A percentile compares a stretch with the other conserved stretches of the same genome.
phyloP scores from a whole-genome alignment of 2,888 invertebrate genomes.

The Cremastinae sp. region DNA sequence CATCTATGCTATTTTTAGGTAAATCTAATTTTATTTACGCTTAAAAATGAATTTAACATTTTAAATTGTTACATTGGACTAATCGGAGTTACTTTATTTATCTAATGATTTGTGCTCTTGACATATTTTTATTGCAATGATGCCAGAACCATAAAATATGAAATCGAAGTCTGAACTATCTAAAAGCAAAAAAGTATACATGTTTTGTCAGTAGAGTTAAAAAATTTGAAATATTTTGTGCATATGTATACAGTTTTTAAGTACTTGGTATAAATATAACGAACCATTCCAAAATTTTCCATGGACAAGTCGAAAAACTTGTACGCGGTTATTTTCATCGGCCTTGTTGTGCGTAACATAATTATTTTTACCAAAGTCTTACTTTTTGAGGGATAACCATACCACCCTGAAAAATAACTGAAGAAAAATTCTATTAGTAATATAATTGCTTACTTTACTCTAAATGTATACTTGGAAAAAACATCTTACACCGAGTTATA shows the following conservation, averaged over 20 bases:
- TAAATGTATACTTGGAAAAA: too few relatives aligned
- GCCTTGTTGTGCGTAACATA: slow-evolving; percentile 38
- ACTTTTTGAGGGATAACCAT: slow-evolving; percentile 2
- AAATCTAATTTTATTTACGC: too few relatives aligned
- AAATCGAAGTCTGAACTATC: slow-evolving; percentile 26
- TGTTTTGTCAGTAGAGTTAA: neutral
- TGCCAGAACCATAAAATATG: slow-evolving; percentile 36
- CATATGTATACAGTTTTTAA: too few relatives aligned
- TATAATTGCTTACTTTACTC: slow-evolving; percentile 16
- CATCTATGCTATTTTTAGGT: too few relatives aligned
- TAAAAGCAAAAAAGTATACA: too few relatives aligned
- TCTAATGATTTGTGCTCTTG: too few relatives aligned
- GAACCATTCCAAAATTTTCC: slow-evolving; percentile 33
- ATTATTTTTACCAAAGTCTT: slow-evolving; percentile 34
- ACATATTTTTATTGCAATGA: slow-evolving; percentile 17
- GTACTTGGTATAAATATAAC: neutral
- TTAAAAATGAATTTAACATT: too few relatives aligned
- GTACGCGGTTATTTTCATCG: slow-evolving; percentile 33
- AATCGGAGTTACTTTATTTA: too few relatives aligned
- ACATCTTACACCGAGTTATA: slow-evolving; percentile 47
- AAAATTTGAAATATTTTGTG: neutral
- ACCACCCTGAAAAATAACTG: slow-evolving; percentile 34
- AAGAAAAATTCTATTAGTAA: too few relatives aligned
- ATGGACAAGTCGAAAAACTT: slow-evolving; percentile 34
- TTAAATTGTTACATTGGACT: too few relatives aligned